phyloP scores from a whole-genome alignment of 2,797 vertebrate species.

The Salarias fasciatus region DNA sequence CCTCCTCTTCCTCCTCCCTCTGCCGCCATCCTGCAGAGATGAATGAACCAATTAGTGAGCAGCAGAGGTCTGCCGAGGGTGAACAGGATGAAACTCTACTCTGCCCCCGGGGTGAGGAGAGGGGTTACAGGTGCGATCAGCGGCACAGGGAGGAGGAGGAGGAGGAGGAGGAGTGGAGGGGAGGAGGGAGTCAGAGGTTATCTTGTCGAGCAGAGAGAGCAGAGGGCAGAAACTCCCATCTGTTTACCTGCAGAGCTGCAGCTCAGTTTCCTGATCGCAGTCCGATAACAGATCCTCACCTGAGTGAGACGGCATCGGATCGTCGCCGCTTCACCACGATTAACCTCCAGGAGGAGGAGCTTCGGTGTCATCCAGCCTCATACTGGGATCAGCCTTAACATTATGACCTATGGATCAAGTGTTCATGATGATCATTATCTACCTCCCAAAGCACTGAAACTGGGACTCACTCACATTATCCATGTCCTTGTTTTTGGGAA shows the following conservation, averaged over 20 bases:
- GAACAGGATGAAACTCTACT: conserved; percentile 49
- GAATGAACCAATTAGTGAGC: conserved; percentile 42
- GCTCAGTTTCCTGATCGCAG: conserved; percentile 88
- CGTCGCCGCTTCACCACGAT: too few species aligned
- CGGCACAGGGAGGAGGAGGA: conserved; percentile 22
- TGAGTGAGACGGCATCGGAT: too few species aligned
- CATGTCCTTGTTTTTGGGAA: too few species aligned
- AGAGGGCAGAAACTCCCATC: conserved; percentile 80
- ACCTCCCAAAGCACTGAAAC: too few species aligned
- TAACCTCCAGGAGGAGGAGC: too few species aligned
- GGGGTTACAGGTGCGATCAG: conserved; percentile 81
- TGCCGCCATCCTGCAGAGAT: conserved; percentile 24
- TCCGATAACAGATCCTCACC: too few species aligned
- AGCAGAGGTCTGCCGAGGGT: conserved; percentile 32
- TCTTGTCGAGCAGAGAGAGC: conserved; percentile 73
- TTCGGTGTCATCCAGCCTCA: too few species aligned
- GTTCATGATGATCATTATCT: too few species aligned
- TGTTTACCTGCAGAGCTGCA: conserved; percentile 83
- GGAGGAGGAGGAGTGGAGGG: conserved; percentile 4
- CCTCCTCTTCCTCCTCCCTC: too few species aligned
- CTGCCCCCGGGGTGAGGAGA: conserved; percentile 47
- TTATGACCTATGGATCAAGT: too few species aligned
- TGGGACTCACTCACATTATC: too few species aligned
- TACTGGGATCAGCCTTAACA: too few species aligned
- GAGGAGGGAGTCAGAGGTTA: conserved; percentile 78